These are phyloP conservation scores for Piliocolobus tephrosceles DNA, from an alignment of 2,113 vertebrate species.

Conservation along the genomic window DNA sequence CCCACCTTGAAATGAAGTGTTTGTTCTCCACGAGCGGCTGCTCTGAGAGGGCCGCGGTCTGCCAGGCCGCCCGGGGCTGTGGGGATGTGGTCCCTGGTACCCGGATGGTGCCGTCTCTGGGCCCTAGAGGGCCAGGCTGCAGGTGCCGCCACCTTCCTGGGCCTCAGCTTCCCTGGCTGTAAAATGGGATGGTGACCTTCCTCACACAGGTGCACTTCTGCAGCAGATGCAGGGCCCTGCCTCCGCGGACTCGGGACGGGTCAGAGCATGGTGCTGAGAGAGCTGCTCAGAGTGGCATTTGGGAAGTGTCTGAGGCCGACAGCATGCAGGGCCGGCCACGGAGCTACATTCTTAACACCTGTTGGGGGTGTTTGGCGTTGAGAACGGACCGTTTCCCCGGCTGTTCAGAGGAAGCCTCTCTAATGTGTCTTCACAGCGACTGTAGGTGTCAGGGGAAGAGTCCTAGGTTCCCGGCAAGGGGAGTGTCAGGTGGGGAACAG, in stretches of 20 bases:
- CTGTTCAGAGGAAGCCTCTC: background rate
- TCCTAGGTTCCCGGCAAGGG: background rate
- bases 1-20: background rate
- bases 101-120: rapidly evolving
- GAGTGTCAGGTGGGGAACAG: too few species aligned
- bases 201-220: too few species aligned
- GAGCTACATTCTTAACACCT: rapidly evolving
- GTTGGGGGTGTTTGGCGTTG: background rate
- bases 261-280: background rate
- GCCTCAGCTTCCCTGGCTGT: background rate
- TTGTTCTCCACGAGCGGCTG: background rate
- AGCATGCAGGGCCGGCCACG: rapidly evolving
- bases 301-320: rapidly evolving
- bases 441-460: too few species aligned
- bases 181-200: background rate
- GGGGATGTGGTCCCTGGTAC: background rate
- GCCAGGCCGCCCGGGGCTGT: background rate
- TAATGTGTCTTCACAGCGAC: background rate
- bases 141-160: background rate
- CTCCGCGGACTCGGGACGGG: background rate
- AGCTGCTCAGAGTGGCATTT: too few species aligned
- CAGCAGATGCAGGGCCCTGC: background rate
- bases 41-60: background rate
- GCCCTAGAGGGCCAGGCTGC: background rate
- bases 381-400: background rate